phyloP scores from a whole-genome alignment of 2,888 invertebrate species.

The Helleia helle region DNA sequence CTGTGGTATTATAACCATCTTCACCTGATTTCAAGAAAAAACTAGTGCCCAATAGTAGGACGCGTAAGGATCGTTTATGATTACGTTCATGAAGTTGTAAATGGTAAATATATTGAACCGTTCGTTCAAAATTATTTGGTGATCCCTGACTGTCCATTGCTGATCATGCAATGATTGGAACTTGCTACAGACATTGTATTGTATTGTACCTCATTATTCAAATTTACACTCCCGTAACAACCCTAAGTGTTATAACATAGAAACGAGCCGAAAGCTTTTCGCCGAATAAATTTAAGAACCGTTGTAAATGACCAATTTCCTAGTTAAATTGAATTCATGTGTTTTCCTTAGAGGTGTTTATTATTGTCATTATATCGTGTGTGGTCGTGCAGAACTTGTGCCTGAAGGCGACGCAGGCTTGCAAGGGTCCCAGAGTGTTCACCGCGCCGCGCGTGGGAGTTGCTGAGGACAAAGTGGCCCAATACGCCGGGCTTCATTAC shows the following conservation, averaged over 20 bases:
- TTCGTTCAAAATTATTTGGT: no score
- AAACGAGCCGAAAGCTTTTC: conserved; percentile 3
- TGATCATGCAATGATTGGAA: no score
- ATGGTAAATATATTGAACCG: no score
- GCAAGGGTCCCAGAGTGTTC: conserved; percentile 87
- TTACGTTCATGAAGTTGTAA: no score
- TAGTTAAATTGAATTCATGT: conserved; percentile 18
- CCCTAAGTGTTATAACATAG: not conserved
- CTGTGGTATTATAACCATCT: no score
- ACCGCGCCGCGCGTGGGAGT: conserved; percentile 90
- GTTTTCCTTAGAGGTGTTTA: conserved; percentile 26
- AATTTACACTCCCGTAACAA: no score
- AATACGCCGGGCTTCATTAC: conserved; percentile 92
- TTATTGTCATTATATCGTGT: conserved; percentile 36
- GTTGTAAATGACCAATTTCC: conserved; percentile 14
- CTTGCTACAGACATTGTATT: no score
- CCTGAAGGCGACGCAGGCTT: conserved; percentile 89
- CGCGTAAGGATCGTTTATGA: no score
- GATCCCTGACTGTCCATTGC: no score
- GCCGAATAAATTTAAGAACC: conserved; percentile 12
- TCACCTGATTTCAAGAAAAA: no score
- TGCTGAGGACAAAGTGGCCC: conserved; percentile 92
- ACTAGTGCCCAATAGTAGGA: no score
- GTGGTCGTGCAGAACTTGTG: conserved; percentile 92
- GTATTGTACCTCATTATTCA: no score